Base-by-base conservation (phyloP, 1,140 invertebrate species). In the Centruroides sculpturatus region DNA sequence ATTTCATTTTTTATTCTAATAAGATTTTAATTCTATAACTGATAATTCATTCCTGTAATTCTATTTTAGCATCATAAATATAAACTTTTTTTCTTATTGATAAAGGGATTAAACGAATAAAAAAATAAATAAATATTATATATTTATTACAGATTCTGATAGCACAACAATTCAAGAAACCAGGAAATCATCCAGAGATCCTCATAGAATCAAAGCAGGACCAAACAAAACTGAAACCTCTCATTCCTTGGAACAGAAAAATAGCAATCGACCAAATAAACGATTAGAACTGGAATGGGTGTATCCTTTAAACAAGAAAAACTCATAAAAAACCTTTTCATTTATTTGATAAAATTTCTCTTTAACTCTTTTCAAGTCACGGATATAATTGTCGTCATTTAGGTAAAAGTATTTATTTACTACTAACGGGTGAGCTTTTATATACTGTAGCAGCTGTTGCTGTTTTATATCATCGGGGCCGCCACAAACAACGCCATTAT, bases 361-460 rank as follows among this genome's bases (percentile, higher is more conserved):
- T 58, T 13, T 23, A 49, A 55, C 62, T 53, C 23, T 47, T 35
- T 55, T 59, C 12, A 66, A 90, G 87, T 36, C 93, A 92, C 71
- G 93, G 93, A 0, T 97, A 96, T 72, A 80, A 92, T 59, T 92
- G 92, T 0, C 83, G 84, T 10, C 91, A 95, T 75, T 85, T 86
- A 0, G 78, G 85, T 10, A 82, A 83, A 67, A 96, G 96, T 75
- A 75, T 97, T 12, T 92, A 89, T 84, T 86, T 93, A 10, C 73
- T 96, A 54, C 86, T 89, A 2, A 92, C 89, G 1, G 92, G 91
- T 6, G 92, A 98, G 73, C 77, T 96, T 6, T 78, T 95, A 46
- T 98, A 96, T 74, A 95, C 87, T 71, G 87, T 93, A 3, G 91
- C 89, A 1, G 88, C 90, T 0, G 84, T 96, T 3, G 92, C 89